These are phyloP conservation scores for Tachycineta bicolor DNA, from an alignment of 2,113 vertebrate species.

Conservation along the genomic window DNA sequence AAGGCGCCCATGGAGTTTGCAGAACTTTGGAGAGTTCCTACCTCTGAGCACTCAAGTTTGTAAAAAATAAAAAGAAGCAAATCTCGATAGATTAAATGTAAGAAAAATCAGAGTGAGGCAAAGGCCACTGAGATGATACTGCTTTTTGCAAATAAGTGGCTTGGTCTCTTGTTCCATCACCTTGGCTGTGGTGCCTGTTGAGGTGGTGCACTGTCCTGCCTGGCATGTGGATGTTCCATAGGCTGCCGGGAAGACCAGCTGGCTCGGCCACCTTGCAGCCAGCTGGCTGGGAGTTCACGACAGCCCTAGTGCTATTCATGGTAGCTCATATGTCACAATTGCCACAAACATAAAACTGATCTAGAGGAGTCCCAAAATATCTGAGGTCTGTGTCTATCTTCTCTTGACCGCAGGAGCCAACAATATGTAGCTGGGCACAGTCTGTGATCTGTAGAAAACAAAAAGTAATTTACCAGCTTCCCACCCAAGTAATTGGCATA, in stretches of 20 bases:
- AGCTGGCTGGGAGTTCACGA: constrained; percentile 48
- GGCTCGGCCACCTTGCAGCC: background rate
- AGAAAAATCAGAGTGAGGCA: background rate
- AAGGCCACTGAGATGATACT: background rate
- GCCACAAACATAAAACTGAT: constrained; percentile 32
- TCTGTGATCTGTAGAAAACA: constrained; percentile 6
- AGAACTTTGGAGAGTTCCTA: background rate
- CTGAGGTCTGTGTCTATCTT: background rate
- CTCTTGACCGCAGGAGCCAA: background rate
- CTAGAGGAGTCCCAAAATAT: constrained; percentile 2
- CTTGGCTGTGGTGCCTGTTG: background rate
- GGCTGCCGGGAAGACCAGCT: background rate
- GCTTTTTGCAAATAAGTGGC: background rate
- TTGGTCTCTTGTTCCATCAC: background rate
- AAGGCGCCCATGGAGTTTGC: background rate
- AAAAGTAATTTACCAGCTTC: background rate
- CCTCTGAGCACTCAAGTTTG: background rate
- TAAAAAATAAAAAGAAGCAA: background rate
- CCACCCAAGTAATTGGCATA: background rate
- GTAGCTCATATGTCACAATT: background rate
- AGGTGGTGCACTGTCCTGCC: background rate
- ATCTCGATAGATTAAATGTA: background rate
- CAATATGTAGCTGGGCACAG: background rate
- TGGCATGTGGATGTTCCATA: fast-evolving
- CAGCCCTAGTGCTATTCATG: background rate